Evolutionary conservation across 2,113 vertebrate genomes (phyloP), one percentile per base, ranked within the genome.

Genomic region (Epinephelus fuscoguttatus): DNA sequence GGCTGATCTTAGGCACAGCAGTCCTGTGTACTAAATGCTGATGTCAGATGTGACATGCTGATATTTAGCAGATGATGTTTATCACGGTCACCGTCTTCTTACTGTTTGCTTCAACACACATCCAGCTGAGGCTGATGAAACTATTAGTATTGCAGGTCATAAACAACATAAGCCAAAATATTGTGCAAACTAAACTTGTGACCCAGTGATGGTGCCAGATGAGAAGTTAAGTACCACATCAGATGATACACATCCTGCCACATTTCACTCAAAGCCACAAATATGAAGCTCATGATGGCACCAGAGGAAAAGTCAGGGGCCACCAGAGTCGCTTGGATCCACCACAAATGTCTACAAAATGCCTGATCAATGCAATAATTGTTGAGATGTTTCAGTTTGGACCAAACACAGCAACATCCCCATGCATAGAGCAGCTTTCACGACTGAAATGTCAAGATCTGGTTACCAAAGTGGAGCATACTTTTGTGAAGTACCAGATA

Each of bases 401-500:
- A 66, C 30, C 60, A 5, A 2, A 55, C 17, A 64, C n/a, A 14
- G 7, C 21, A 2, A 19, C 15, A 21, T 15, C 62, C 23, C 6
- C 49, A 55, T 64, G 47, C 62, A 63, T 3, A 74, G 30, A 75
- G 52, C 62, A 66, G 23, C 21, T 25, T 11, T 25, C 60, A 53
- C 37, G 45, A 21, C 25, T 27, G 27, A 55, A 69, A 57, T 40
- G 12, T 42, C 19, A 67, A 47, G 14, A 33, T 6, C 19, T 60
- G 21, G 3, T 30, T 37, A n/a, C 11, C 9, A 75, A 1, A 10
- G 45, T 47, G 52, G 3, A 68, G 21, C 53, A 2, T 12, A 30
- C 12, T 6, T 37, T 18, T 50, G 53, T 40, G 21, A 57, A 57
- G 19, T n/a, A 45, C 2, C 42, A 45, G 7, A 45, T 0, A 27